Conservation (phyloP, 2,113 vertebrate genomes). For the Scomber scombrus region DNA sequence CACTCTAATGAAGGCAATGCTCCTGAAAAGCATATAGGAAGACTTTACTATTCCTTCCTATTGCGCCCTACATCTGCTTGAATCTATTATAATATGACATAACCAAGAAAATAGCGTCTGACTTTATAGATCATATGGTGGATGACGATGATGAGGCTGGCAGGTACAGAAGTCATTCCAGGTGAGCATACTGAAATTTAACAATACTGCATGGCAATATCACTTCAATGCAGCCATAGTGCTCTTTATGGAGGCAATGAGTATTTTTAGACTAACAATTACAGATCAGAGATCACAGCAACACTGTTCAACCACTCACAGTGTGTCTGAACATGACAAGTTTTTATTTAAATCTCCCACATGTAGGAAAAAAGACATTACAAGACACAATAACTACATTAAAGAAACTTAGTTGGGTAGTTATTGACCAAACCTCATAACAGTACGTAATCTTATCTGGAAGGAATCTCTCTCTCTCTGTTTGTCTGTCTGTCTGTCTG, state of each 20-base stretch:
- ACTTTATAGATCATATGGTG: neutral
- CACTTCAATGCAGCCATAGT: neutral
- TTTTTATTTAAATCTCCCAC: neutral
- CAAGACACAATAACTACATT: neutral
- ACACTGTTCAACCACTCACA: neutral
- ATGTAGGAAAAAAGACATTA: neutral
- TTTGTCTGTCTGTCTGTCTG: too few relatives aligned
- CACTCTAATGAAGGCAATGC: conserved; percentile 44
- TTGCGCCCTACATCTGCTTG: conserved; percentile 30
- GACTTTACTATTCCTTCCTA: conserved; percentile 22
- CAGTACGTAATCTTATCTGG: neutral
- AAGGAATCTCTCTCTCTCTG: too few relatives aligned
- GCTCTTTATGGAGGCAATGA: neutral
- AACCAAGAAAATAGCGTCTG: neutral
- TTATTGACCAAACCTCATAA: neutral
- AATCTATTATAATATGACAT: conserved; percentile 10
- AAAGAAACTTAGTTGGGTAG: neutral
- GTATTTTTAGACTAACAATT: conserved; percentile 34
- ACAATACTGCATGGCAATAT: neutral
- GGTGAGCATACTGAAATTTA: neutral
- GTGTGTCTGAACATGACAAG: neutral
- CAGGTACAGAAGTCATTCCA: neutral
- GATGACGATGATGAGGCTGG: neutral
- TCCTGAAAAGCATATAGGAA: conserved; percentile 33
- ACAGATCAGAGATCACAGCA: conserved; percentile 19